Evolutionary conservation across 2,888 invertebrate genomes (phyloP).

Genomic region (Hymenopus coronatus): DNA sequence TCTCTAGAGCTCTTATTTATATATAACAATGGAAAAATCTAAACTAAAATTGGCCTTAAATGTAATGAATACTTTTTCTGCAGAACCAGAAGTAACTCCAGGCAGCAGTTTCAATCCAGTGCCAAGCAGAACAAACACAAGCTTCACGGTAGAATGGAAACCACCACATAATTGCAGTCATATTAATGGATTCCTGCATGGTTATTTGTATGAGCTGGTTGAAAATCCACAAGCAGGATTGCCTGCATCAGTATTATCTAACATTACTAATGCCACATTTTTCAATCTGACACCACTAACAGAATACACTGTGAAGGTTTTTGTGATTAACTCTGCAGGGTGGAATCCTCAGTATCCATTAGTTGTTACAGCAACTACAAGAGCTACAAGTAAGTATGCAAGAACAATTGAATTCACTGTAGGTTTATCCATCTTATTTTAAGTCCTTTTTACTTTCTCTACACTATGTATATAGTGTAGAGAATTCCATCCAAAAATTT

Average conservation of each 20-base stretch:
- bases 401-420: no score
- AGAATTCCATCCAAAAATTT: no score
- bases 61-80: no score
- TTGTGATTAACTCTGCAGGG: conserved; percentile 3
- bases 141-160: conserved; percentile 14
- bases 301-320: conserved; percentile 22
- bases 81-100: background rate
- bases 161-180: background rate
- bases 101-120: background rate
- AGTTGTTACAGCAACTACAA: conserved; percentile 6
- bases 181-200: conserved; percentile 13
- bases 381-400: conserved; percentile 22
- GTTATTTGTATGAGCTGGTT: conserved; percentile 20
- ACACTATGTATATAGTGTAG: no score
- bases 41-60: no score
- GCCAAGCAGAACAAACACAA: conserved; percentile 9
- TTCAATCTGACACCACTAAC: conserved; percentile 16
- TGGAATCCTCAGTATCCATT: background rate
- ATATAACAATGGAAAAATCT: no score
- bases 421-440: no score
- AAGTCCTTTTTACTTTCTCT: no score
- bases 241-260: background rate
- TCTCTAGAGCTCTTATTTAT: no score
- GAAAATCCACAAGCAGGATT: background rate
- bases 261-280: background rate